These are phyloP conservation scores for Aramus guarauna DNA, from an alignment of 2,113 vertebrate genomes.

Conservation along the genomic window DNA sequence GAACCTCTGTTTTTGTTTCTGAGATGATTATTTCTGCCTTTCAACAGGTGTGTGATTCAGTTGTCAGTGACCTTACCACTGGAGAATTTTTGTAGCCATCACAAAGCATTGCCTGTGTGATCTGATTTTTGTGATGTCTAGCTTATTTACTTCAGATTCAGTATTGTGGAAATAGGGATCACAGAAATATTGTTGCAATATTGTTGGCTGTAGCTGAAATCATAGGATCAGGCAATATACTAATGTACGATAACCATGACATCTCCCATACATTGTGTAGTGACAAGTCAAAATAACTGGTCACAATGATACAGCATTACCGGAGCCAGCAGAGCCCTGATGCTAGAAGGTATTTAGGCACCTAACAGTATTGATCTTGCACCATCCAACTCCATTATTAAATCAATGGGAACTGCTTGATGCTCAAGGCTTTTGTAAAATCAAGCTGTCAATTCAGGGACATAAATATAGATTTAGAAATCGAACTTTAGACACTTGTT, in stretches of 20 bases:
- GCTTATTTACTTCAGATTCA: not conserved
- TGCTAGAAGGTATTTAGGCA: not conserved
- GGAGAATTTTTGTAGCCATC: not conserved
- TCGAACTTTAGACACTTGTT: not conserved
- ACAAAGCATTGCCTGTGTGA: not conserved
- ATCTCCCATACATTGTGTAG: not conserved
- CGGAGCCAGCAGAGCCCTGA: not conserved
- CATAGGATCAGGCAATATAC: not conserved
- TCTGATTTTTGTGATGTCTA: not conserved
- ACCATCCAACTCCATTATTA: not conserved
- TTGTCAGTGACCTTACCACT: not conserved
- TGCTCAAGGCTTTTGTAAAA: not conserved
- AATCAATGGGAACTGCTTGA: not conserved
- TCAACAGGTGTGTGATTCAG: not conserved
- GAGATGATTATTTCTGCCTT: not conserved
- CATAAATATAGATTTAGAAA: constrained; percentile 9
- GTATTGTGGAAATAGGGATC: not conserved
- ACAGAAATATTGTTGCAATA: not conserved
- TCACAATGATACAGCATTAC: not conserved
- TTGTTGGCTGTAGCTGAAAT: not conserved
- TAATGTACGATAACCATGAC: not conserved
- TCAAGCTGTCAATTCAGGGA: not conserved
- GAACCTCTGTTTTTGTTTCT: not conserved
- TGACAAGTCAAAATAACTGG: not conserved
- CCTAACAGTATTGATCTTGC: not conserved